Evolutionary conservation across 1,140 invertebrate species (phyloP).

Genomic region (Palaemon carinicauda): DNA sequence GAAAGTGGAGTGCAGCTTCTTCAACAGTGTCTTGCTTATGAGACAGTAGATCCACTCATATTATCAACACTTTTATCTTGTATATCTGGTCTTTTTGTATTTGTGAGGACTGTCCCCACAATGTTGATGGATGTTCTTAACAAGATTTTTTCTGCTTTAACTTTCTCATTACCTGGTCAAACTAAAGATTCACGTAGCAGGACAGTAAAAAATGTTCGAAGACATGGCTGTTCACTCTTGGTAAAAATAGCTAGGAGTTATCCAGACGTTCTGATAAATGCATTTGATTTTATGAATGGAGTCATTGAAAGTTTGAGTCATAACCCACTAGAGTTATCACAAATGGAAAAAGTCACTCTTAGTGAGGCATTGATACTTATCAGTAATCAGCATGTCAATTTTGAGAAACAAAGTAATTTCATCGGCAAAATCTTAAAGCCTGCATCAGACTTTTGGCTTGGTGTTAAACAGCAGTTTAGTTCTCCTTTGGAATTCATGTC

Average conservation of each 20-base stretch:
- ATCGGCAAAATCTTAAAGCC: slow-evolving; percentile 80
- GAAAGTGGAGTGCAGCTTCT: slow-evolving; percentile 40
- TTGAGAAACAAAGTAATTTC: slow-evolving; percentile 82
- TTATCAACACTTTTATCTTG: slow-evolving; percentile 84
- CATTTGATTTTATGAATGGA: slow-evolving; percentile 84
- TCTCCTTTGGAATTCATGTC: slow-evolving; percentile 71
- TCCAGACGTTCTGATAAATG: slow-evolving; percentile 81
- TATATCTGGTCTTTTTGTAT: slow-evolving; percentile 89
- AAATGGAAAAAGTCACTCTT: slow-evolving; percentile 80
- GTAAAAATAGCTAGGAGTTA: slow-evolving; percentile 89
- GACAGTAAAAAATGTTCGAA: slow-evolving; percentile 82
- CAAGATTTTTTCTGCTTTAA: slow-evolving; percentile 83
- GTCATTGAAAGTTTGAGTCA: slow-evolving; percentile 75
- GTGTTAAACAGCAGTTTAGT: slow-evolving; percentile 57
- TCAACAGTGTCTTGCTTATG: slow-evolving; percentile 28
- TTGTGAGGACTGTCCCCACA: slow-evolving; percentile 84
- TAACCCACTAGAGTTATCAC: slow-evolving; percentile 75
- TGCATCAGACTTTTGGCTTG: slow-evolving; percentile 69
- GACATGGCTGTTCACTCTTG: slow-evolving; percentile 87
- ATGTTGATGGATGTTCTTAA: slow-evolving; percentile 81
- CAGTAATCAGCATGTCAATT: slow-evolving; percentile 90
- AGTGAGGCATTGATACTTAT: slow-evolving; percentile 80
- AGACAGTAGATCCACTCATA: slow-evolving; percentile 67
- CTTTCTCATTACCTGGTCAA: slow-evolving; percentile 42
- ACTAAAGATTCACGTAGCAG: slow-evolving; percentile 69